Conservation (phyloP, 2,113 vertebrate genomes). For the Anguilla rostrata region DNA sequence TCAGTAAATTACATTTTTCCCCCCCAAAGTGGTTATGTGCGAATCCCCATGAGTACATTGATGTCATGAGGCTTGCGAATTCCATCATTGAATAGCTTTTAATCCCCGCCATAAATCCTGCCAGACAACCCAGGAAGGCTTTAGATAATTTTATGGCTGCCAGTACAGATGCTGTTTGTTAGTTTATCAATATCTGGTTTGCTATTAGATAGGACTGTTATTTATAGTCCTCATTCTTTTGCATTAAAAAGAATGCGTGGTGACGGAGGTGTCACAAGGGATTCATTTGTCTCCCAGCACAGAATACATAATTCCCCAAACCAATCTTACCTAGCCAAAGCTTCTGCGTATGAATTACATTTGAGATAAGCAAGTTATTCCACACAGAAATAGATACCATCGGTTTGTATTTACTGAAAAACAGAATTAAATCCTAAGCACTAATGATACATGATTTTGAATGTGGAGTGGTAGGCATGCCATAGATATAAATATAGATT, state of each 20-base stretch:
- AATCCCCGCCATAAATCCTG: slow-evolving; percentile 58
- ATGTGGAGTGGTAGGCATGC: background rate
- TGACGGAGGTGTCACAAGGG: background rate
- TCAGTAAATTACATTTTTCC: slow-evolving; percentile 57
- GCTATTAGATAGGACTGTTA: slow-evolving; percentile 49
- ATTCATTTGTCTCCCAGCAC: slow-evolving; percentile 59
- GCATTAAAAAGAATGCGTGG: background rate
- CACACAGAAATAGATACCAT: background rate
- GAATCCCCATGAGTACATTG: slow-evolving; percentile 50
- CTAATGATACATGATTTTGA: background rate
- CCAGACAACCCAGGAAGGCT: slow-evolving; percentile 56
- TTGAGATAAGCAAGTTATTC: background rate
- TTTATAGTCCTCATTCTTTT: slow-evolving; percentile 51
- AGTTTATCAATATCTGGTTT: slow-evolving; percentile 49
- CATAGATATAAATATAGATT: background rate
- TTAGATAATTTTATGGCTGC: slow-evolving; percentile 53
- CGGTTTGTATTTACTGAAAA: background rate
- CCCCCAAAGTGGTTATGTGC: slow-evolving; percentile 46
- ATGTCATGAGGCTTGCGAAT: slow-evolving; percentile 43
- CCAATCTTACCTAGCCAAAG: background rate
- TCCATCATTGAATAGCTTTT: slow-evolving; percentile 54
- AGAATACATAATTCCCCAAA: slow-evolving; percentile 31
- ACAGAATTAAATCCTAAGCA: background rate
- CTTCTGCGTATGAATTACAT: background rate
- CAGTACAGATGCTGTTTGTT: slow-evolving; percentile 54